Evolutionary conservation across 2,797 vertebrate genomes (phyloP).

Genomic region (Oreochromis grahami): DNA sequence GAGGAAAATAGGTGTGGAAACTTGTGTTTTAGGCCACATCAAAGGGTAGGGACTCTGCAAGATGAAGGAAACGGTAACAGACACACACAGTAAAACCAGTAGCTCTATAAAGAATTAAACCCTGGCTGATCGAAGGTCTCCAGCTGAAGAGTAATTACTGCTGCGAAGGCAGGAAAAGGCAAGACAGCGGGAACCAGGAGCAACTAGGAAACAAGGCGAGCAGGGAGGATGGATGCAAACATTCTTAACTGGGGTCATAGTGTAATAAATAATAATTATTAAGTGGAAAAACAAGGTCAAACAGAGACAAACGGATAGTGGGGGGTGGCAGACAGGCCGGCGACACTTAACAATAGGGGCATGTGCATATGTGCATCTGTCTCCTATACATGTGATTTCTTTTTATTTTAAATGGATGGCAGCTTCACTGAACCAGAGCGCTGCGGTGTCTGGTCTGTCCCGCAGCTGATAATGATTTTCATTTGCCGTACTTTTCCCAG

Average conservation of each 20-base stretch:
- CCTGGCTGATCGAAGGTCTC: conserved; percentile 68
- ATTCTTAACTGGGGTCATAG: neutral
- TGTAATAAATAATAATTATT: conserved; percentile 12
- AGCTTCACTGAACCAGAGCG: conserved; percentile 38
- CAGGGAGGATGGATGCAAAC: neutral
- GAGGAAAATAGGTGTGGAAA: conserved; percentile 5
- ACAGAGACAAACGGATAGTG: conserved; percentile 6
- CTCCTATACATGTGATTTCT: conserved; percentile 24
- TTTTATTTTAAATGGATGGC: conserved; percentile 44
- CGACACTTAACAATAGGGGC: conserved; percentile 37
- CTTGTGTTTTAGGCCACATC: conserved; percentile 20
- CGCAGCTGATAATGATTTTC: conserved; percentile 78
- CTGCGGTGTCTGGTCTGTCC: conserved; percentile 60
- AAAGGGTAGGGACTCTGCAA: neutral
- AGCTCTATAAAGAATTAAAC: conserved; percentile 57
- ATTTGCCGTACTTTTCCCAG: conserved; percentile 66
- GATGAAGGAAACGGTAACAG: conserved; percentile 6
- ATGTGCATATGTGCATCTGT: neutral
- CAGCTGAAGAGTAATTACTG: conserved; percentile 49
- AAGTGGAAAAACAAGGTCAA: conserved; percentile 31
- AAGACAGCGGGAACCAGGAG: neutral
- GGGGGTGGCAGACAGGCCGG: conserved; percentile 42
- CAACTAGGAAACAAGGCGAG: neutral
- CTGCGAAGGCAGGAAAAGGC: conserved; percentile 27
- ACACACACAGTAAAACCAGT: conserved; percentile 40